Conservation (phyloP, 2,113 vertebrate species). For the Lepus timidus region DNA sequence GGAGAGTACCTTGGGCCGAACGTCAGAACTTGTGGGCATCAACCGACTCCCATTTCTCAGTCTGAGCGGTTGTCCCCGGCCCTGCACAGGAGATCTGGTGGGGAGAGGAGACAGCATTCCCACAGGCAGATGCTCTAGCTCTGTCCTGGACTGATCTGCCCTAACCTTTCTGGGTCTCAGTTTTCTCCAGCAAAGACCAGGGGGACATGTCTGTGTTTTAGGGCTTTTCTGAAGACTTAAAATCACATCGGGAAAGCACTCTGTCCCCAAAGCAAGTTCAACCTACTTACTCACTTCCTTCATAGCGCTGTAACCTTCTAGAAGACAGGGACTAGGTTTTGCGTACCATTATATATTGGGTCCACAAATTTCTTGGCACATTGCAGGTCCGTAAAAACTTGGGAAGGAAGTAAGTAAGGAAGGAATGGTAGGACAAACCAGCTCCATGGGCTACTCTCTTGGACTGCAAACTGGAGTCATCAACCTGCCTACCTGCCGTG, state of each 20-base stretch:
- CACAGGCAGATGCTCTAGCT: not conserved
- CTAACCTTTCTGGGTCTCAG: not conserved
- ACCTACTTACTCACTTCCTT: not conserved
- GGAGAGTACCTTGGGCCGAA: not conserved
- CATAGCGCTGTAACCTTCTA: not conserved
- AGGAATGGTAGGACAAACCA: not conserved
- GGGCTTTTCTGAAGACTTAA: not conserved
- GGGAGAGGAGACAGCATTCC: not conserved
- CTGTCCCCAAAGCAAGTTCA: not conserved
- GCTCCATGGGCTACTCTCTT: not conserved
- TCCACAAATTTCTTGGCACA: not conserved
- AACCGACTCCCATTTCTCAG: not conserved
- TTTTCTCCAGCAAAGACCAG: not conserved
- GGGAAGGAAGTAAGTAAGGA: not conserved
- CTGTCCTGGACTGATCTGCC: not conserved
- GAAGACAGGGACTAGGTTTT: not conserved
- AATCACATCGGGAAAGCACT: not conserved
- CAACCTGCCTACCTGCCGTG: not conserved
- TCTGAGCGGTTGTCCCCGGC: not conserved
- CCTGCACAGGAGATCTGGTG: not conserved
- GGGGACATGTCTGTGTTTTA: not conserved
- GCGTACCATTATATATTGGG: not conserved
- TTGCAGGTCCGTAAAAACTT: not conserved
- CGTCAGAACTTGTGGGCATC: not conserved
- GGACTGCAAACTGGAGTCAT: not conserved